These are phyloP conservation scores for Hystrix brachyura DNA, from an alignment of 2,113 vertebrate species.

Conservation along the genomic window DNA sequence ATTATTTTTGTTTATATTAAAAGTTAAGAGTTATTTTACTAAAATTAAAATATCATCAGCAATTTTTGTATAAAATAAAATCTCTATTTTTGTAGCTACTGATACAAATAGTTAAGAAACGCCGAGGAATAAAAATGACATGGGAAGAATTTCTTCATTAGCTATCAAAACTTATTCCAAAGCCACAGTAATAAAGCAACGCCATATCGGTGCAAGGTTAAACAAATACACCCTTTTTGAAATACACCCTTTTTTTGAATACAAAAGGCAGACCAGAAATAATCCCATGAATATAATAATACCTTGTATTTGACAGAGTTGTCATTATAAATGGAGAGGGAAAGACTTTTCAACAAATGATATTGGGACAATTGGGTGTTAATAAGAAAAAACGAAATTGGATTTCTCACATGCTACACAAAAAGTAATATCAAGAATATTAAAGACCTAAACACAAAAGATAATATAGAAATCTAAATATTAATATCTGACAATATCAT, in stretches of 20 bases:
- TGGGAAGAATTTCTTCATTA: neutral
- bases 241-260: neutral
- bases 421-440: conserved; percentile 32
- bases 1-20: conserved; percentile 27
- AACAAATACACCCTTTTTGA: neutral
- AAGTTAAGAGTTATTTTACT: conserved; percentile 36
- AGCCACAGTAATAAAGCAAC: neutral
- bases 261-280: neutral
- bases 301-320: neutral
- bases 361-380: neutral
- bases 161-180: conserved; percentile 4
- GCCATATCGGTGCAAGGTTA: neutral
- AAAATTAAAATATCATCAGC: conserved; percentile 19
- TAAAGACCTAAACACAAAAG: neutral
- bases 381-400: neutral
- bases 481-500: neutral
- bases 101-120: neutral
- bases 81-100: neutral
- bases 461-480: neutral
- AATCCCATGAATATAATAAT: neutral
- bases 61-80: conserved; percentile 47
- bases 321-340: neutral
- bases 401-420: neutral
- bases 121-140: neutral
- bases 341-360: conserved; percentile 24